Percentiles rank a stretch among this genome's conserved stretches.
These are phyloP conservation scores for Schizothorax lantsangensis DNA, from an alignment of 2,797 vertebrate genomes.

Conservation along the genomic window DNA sequence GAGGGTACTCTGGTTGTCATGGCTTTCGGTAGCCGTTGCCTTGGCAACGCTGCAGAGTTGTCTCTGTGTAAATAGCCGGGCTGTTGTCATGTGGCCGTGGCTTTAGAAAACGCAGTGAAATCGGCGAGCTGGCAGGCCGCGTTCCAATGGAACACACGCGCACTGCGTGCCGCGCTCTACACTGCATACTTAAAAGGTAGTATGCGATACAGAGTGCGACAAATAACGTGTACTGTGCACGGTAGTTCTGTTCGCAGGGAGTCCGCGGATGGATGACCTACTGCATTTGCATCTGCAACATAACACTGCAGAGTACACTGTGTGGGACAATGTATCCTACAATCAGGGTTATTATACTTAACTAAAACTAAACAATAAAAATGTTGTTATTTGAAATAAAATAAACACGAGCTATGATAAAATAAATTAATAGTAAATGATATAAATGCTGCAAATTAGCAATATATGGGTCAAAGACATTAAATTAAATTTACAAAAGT, in stretches of 20 bases:
- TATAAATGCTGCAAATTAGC: neutral
- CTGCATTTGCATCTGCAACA: neutral
- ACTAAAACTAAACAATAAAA: neutral
- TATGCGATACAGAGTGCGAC: neutral
- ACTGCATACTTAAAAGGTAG: neutral
- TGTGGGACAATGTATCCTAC: neutral
- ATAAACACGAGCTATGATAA: neutral
- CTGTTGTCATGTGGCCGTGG: slow-evolving; percentile 72
- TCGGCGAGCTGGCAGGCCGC: neutral
- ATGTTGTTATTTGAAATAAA: neutral
- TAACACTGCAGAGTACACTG: neutral
- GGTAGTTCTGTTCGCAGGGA: neutral
- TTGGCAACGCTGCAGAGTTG: slow-evolving; percentile 81
- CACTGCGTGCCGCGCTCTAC: neutral
- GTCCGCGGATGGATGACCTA: neutral
- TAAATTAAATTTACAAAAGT: neutral
- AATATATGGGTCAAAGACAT: neutral
- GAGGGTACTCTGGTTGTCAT: slow-evolving; percentile 69
- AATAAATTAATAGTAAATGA: neutral
- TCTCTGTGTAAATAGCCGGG: slow-evolving; percentile 78
- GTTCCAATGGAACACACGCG: neutral
- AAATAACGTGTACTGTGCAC: neutral
- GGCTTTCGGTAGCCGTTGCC: slow-evolving; percentile 81
- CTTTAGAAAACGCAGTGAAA: slow-evolving; percentile 45
- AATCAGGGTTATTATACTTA: neutral